These are phyloP conservation scores for Phoenicopterus ruber DNA, from an alignment of 2,113 vertebrate species.

Conservation along the genomic window DNA sequence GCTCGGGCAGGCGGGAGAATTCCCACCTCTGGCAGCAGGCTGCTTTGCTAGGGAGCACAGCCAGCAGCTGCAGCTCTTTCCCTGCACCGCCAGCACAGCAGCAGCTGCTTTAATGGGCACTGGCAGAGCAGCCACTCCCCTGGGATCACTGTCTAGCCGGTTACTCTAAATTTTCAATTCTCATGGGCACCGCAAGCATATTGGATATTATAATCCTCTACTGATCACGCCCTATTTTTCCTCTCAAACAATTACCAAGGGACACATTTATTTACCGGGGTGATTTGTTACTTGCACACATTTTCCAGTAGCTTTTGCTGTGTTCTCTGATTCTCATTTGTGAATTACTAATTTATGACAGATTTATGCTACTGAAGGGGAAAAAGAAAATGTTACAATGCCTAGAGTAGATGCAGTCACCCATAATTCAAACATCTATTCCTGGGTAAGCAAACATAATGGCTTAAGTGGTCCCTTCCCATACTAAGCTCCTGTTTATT, in stretches of 20 bases:
- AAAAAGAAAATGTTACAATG: neutral
- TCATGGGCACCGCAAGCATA: neutral
- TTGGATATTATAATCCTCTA: neutral
- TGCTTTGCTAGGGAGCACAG: neutral
- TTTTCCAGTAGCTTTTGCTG: neutral
- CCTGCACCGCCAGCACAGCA: neutral
- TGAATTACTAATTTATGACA: neutral
- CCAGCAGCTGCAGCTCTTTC: neutral
- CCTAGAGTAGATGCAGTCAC: neutral
- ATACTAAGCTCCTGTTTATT: neutral
- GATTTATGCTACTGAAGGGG: neutral
- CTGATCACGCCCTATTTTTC: neutral
- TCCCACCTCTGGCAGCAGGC: neutral
- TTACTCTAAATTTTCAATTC: neutral
- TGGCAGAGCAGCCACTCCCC: neutral
- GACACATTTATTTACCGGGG: neutral
- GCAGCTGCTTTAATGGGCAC: neutral
- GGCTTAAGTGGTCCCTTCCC: neutral
- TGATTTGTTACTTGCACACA: neutral
- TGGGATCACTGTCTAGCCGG: accelerated
- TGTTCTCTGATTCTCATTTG: neutral
- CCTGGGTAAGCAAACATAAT: neutral
- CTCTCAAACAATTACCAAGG: neutral
- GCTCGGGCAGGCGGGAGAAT: no score
- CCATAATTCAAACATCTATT: neutral